These are phyloP conservation scores for Ploceus nigricollis DNA, from an alignment of 2,113 vertebrate genomes.

Conservation along the genomic window DNA sequence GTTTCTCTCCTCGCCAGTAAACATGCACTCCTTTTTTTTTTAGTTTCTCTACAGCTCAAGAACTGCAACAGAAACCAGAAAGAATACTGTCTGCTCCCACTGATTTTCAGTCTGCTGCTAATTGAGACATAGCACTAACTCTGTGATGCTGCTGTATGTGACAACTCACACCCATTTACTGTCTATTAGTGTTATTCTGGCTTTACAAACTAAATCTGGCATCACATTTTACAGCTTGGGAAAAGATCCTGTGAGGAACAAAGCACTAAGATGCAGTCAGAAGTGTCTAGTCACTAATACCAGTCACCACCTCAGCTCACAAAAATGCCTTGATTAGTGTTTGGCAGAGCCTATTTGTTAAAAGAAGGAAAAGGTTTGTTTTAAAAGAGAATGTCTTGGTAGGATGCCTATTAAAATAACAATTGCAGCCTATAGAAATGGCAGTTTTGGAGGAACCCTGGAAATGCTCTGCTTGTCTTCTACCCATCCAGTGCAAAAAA, in stretches of 20 bases:
- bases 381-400: background rate
- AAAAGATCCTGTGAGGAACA: conserved; percentile 2
- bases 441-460: background rate
- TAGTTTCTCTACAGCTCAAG: background rate
- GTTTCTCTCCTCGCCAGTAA: background rate
- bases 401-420: background rate
- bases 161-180: conserved; percentile 16
- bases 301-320: background rate
- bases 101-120: conserved; percentile 12
- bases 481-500: background rate
- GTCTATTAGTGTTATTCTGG: conserved; percentile 12
- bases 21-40: background rate
- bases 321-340: background rate
- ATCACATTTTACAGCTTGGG: conserved; percentile 12
- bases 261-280: background rate
- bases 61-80: background rate
- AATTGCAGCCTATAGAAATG: background rate
- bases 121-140: conserved; percentile 27
- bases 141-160: background rate
- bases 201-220: conserved; percentile 28
- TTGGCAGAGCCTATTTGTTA: conserved; percentile 17
- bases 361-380: background rate
- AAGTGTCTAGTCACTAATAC: conserved; percentile 7
- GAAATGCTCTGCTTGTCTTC: background rate
- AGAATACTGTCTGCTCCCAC: background rate